A percentile compares a stretch with the other conserved stretches of the same genome.
These are phyloP conservation scores for Caenorhabditis inopinata DNA, from an alignment of 1,140 invertebrate species.

Conservation along the genomic window DNA sequence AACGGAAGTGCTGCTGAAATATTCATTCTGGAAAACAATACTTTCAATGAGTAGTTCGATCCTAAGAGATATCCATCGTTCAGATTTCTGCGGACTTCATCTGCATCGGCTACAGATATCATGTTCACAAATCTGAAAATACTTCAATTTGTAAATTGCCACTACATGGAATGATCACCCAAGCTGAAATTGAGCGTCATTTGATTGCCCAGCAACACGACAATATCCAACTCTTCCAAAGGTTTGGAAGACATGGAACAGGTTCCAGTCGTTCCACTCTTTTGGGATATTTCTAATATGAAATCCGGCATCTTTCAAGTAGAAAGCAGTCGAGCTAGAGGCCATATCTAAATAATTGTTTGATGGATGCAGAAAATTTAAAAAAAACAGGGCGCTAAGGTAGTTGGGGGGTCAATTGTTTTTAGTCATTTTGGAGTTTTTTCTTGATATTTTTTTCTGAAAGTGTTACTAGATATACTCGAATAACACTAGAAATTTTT, in stretches of 20 bases:
- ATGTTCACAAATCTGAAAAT: not conserved
- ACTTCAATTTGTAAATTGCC: no score
- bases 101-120: not conserved
- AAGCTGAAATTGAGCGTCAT: not conserved
- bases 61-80: not conserved
- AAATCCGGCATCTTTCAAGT: constrained; percentile 1
- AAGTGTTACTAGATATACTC: no score
- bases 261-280: constrained; percentile 14
- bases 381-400: no score
- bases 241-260: constrained; percentile 16
- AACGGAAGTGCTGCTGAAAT: not conserved
- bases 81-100: not conserved
- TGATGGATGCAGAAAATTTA: no score
- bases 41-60: not conserved
- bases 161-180: not conserved
- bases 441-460: no score
- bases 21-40: not conserved
- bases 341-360: not conserved
- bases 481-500: no score
- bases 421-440: no score
- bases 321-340: not conserved
- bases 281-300: constrained; percentile 1
- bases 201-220: not conserved
- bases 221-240: constrained; percentile 9
- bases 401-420: no score